Percentiles rank a stretch among this genome's conserved stretches.
These are phyloP conservation scores for Collichthys lucidus DNA, from an alignment of 2,113 vertebrate genomes.

Conservation along the genomic window DNA sequence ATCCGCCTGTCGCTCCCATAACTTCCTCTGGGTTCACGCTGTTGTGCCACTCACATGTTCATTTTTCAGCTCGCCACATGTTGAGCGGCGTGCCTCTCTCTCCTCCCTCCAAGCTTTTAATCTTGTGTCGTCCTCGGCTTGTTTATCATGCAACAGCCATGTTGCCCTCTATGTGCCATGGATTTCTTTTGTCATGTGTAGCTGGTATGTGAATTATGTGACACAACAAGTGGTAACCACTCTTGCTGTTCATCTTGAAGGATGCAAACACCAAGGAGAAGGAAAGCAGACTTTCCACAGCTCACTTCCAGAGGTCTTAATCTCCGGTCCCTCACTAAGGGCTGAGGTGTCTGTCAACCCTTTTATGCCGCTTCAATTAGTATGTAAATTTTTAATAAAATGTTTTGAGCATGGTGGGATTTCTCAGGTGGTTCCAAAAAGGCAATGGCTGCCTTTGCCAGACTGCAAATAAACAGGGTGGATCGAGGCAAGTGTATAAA, in stretches of 20 bases:
- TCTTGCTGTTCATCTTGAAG: conserved; percentile 15
- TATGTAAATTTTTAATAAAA: conserved; percentile 74
- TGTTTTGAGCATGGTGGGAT: conserved; percentile 44
- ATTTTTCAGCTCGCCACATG: conserved; percentile 42
- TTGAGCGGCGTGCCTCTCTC: conserved; percentile 14
- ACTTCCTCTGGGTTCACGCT: conserved; percentile 64
- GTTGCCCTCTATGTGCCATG: not conserved
- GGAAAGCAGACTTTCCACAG: conserved; percentile 20
- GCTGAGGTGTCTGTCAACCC: conserved; percentile 58
- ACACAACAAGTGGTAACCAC: conserved; percentile 17
- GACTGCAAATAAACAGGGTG: conserved; percentile 41
- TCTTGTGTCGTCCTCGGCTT: not conserved
- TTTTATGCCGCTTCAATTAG: conserved; percentile 71
- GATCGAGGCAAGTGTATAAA: conserved; percentile 32
- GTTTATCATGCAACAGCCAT: conserved; percentile 5
- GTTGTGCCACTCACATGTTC: conserved; percentile 39
- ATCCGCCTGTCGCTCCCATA: conserved; percentile 62
- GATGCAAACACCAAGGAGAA: conserved; percentile 10
- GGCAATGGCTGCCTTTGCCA: conserved; percentile 43
- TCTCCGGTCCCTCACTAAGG: conserved; percentile 55
- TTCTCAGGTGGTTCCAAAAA: conserved; percentile 67
- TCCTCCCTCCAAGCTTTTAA: conserved; percentile 1
- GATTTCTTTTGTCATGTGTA: conserved; percentile 18
- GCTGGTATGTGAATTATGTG: conserved; percentile 5
- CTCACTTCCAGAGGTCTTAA: conserved; percentile 66